phyloP scores from a whole-genome alignment of 2,113 vertebrate species.

The Calyptomena viridis region DNA sequence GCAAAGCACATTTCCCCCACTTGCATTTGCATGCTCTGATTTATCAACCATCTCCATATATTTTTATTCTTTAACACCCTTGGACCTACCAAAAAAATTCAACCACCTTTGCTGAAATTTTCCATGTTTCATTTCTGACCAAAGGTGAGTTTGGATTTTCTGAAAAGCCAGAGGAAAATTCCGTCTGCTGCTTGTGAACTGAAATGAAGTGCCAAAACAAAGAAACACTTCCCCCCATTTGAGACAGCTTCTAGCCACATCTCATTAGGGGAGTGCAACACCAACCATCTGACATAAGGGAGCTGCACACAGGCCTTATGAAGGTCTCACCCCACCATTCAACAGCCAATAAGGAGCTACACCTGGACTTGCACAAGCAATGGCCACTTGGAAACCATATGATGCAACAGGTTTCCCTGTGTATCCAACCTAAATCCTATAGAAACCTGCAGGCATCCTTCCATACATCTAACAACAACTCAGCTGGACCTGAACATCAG shows the following conservation, averaged over 20 bases:
- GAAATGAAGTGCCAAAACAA: slow-evolving; percentile 31
- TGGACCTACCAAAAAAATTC: neutral
- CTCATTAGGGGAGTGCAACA: neutral
- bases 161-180: slow-evolving; percentile 43
- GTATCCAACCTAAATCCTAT: neutral
- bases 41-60: neutral
- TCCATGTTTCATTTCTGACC: slow-evolving; percentile 1
- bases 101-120: slow-evolving; percentile 1
- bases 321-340: neutral
- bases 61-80: neutral
- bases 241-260: neutral
- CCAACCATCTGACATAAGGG: neutral
- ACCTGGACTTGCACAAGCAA: neutral
- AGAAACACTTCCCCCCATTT: neutral
- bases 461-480: neutral
- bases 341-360: neutral
- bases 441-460: neutral
- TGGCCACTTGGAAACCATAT: neutral
- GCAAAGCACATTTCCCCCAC: fast-evolving
- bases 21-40: neutral
- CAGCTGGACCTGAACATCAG: neutral
- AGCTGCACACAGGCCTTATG: neutral
- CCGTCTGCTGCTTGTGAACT: neutral
- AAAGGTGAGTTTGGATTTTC: slow-evolving; percentile 4
- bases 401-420: neutral